Evolutionary conservation across 2,797 vertebrate species (phyloP), one percentile per base, ranked within the genome.

Genomic region (Chaunax sp.): DNA sequence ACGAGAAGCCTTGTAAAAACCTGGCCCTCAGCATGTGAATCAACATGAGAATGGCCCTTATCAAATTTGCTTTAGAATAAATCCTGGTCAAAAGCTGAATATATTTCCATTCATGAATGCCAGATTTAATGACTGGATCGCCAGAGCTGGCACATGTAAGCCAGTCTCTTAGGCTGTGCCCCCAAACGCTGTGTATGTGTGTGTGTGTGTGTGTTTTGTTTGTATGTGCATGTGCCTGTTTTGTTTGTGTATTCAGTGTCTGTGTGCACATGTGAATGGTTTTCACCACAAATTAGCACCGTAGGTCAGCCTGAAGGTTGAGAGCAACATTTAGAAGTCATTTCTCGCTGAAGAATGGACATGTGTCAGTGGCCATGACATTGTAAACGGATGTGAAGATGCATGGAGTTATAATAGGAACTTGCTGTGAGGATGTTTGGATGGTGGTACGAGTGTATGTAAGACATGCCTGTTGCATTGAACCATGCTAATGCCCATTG

Each of bases 1-100:
- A 47, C 50, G 62, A 72, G 46, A 37, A 54, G 68, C 79, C 66
- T 67, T 71, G 80, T 83, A 80, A 87, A 84, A 83, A 63, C 45
- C 66, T 72, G 67, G 72, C 81, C 60, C 84, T 78, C 78, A 75
- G 78, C 79, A 75, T 90, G 87, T 85, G 86, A 87, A 87, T 89
- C 85, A 87, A 86, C 88, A 87, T 80, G 84, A 84, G 83, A 90
- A 87, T 84, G 74, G 85, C 80, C 80, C 83, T 86, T 82, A 83
- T 91, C 88, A 91, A 84, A 92, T 93, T 90, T 90, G 85, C 82
- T 89, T 72, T 87, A 85, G 87, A 92, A 87, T 78, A 85, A 75
- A 80, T 88, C 85, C 63, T 72, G 75, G 45, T 72, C 37, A 15
- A 68, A 74, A 72, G 56, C 66, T 61, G 82, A 80, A 89, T 89